Conservation (phyloP, 92 coral and sea anemone species). For the Siderastrea siderea region DNA sequence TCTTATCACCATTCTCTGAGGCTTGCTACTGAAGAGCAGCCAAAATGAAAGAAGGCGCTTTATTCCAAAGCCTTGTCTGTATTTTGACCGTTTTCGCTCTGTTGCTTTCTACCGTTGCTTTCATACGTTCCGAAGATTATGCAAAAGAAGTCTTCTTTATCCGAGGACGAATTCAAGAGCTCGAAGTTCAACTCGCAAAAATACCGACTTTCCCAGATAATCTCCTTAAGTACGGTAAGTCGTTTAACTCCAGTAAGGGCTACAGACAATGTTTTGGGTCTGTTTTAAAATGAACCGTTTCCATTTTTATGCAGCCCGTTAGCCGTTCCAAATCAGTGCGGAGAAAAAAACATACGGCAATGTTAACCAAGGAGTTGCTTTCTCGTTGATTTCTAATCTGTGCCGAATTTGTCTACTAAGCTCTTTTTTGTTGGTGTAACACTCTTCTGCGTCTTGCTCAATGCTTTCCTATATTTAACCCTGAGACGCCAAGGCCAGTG, state of each 20-base stretch:
- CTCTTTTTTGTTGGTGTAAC: too few species aligned
- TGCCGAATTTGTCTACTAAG: too few species aligned
- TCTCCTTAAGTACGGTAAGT: constrained; percentile 21
- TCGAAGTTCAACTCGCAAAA: constrained; percentile 14
- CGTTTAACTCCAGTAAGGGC: not conserved
- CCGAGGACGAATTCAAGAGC: not conserved
- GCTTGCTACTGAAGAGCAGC: not conserved
- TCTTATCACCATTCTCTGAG: not conserved
- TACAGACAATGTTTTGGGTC: too few species aligned
- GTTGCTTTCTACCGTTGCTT: constrained; percentile 17
- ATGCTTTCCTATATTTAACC: too few species aligned
- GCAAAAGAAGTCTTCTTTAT: not conserved
- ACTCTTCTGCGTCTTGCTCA: too few species aligned
- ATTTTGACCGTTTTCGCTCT: not conserved
- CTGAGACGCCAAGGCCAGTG: too few species aligned
- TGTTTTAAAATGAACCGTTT: too few species aligned
- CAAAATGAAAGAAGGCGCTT: constrained; percentile 9
- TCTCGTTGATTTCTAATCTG: too few species aligned
- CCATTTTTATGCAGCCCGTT: too few species aligned
- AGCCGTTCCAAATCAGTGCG: too few species aligned
- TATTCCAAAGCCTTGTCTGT: not conserved
- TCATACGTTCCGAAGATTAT: not conserved
- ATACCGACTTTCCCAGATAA: not conserved
- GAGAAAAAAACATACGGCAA: too few species aligned
- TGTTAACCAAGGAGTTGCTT: too few species aligned